These are phyloP conservation scores for western clawed frog (Xenopus tropicalis) DNA, from an alignment of 2,113 vertebrate genomes.

Conservation along the genomic window UCB_Xtro_10.0 CM004447.2:152918001-152918500, in stretches of 20 bases:
- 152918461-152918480: slow-evolving; percentile 74
- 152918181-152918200: slow-evolving; percentile 91
- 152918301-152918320: slow-evolving; percentile 69
- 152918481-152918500: slow-evolving; percentile 77
- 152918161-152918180: slow-evolving; percentile 87
- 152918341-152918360: slow-evolving; percentile 72
- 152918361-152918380: slow-evolving; percentile 80
- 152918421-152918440: slow-evolving; percentile 62
- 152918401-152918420: slow-evolving; percentile 70
- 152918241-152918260: slow-evolving; percentile 69
- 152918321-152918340: slow-evolving; percentile 82
- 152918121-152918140: slow-evolving; percentile 61
- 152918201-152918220: slow-evolving; percentile 92
- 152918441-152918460: slow-evolving; percentile 58
- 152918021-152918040: no score
- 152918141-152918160: slow-evolving; percentile 93
- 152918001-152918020: no score
- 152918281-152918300: slow-evolving; percentile 64
- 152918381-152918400: slow-evolving; percentile 80
- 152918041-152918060: no score
- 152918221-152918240: slow-evolving; percentile 86
- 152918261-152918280: slow-evolving; percentile 61
- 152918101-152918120: no score
- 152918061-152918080: no score
- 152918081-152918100: no score